Percentiles rank a stretch among this genome's conserved stretches.
These are phyloP conservation scores for Ctenosaura bakeri DNA, from an alignment of 2,797 vertebrate genomes.

Conservation along the genomic window DNA sequence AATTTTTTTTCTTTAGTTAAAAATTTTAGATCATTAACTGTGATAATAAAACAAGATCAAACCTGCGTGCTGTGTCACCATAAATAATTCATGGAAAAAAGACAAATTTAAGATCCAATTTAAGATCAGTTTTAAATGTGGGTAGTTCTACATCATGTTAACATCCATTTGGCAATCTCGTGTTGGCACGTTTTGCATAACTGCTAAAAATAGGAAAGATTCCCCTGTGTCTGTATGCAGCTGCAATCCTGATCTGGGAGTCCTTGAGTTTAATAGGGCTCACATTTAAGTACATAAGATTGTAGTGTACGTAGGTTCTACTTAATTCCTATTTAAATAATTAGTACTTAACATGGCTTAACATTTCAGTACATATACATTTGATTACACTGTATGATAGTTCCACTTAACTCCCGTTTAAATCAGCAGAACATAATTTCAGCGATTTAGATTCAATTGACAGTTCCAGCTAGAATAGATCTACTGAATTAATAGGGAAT, in stretches of 20 bases:
- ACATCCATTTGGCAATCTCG: too few relatives aligned
- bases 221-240: neutral
- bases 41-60: neutral
- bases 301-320: neutral
- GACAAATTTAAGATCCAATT: neutral
- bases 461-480: too few relatives aligned
- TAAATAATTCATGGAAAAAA: neutral
- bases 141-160: neutral
- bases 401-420: too few relatives aligned
- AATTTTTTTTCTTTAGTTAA: neutral
- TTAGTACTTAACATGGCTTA: too few relatives aligned
- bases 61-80: neutral
- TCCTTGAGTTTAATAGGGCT: slow-evolving; percentile 1
- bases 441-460: neutral
- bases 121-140: neutral
- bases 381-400: neutral
- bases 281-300: neutral
- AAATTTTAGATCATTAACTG: neutral
- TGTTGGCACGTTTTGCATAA: neutral
- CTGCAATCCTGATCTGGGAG: neutral
- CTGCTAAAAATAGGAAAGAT: neutral
- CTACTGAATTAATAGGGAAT: too few relatives aligned
- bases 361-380: neutral
- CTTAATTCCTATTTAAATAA: neutral
- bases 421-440: neutral